Evolutionary conservation across 2,888 invertebrate genomes (phyloP), one percentile per base, ranked within the genome.

Genomic region (Actias luna): DNA sequence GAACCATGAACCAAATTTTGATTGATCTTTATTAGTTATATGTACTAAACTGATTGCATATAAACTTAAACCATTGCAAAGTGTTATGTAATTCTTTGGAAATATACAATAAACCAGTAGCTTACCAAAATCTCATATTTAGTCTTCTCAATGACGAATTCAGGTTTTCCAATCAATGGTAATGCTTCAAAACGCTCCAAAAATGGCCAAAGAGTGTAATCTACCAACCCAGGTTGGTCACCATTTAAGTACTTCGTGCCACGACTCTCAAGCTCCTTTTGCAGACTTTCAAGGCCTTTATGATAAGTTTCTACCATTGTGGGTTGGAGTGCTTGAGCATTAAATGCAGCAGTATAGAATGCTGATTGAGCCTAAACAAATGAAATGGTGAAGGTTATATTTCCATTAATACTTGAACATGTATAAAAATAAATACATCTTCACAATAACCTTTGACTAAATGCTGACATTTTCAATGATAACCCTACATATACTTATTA

Each of bases 141-240:
- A 31, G 94, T 91, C 64, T 93, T 93, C 61, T 95, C 95, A 81
- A 96, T 90, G 63, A 93, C 87, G 82, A 94, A 96, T 60, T 94
- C 93, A 57, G 94, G 92, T 60, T 94, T 94, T 8, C 94, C 94
- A 57, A 95, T 78, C 27, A 95, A 80, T 0, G 96, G 87, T 52
- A 96, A 73, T 5, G 92, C 83, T 67, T 88, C 86, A 64, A 93
- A 89, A 14, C 93, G 79, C 82, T 97, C 97, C 75, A 96, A 94
- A 95, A 97, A 97, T 1, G 97, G 97, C 97, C 97, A 97, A 69
- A 97, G 94, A 93, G 97, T 96, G 71, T 95, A 96, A 81, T 97
- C 97, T 61, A 97, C 87, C 93, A 96, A 94, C 58, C 97, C 97
- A 0, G 97, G 96, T 63, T 94, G 93, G 61, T 89, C 87, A 18